These are phyloP conservation scores for Ploceus nigricollis DNA, from an alignment of 2,113 vertebrate genomes.

Conservation along the genomic window DNA sequence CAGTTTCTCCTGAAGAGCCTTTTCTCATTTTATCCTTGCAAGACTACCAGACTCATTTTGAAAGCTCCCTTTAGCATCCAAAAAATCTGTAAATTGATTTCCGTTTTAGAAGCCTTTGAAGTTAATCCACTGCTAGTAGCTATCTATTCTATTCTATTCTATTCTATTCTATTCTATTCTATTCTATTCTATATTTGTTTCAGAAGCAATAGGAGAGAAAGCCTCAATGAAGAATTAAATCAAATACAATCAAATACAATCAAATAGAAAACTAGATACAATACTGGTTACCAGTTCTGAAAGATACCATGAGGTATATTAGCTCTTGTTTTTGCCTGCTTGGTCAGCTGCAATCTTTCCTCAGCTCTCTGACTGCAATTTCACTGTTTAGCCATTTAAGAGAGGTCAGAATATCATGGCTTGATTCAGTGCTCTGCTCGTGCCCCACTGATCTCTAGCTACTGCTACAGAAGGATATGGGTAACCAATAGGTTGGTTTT, in stretches of 20 bases:
- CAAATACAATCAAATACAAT: neutral
- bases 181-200: neutral
- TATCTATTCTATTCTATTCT: neutral
- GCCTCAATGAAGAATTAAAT: neutral
- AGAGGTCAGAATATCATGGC: neutral
- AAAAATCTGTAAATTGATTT: neutral
- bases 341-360: neutral
- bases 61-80: neutral
- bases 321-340: neutral
- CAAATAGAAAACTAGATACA: neutral
- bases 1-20: neutral
- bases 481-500: rapidly evolving
- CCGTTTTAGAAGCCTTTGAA: neutral
- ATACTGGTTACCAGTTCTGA: neutral
- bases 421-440: neutral
- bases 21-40: neutral
- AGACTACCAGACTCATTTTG: neutral
- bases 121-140: neutral
- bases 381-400: neutral
- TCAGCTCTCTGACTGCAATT: neutral
- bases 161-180: neutral
- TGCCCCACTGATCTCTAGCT: neutral
- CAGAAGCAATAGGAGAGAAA: neutral
- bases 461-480: neutral
- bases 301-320: neutral